Percentiles rank a stretch among this genome's conserved stretches.
Evolutionary conservation across 2,888 invertebrate species (phyloP).

Genomic region (Anorthoa munda): DNA sequence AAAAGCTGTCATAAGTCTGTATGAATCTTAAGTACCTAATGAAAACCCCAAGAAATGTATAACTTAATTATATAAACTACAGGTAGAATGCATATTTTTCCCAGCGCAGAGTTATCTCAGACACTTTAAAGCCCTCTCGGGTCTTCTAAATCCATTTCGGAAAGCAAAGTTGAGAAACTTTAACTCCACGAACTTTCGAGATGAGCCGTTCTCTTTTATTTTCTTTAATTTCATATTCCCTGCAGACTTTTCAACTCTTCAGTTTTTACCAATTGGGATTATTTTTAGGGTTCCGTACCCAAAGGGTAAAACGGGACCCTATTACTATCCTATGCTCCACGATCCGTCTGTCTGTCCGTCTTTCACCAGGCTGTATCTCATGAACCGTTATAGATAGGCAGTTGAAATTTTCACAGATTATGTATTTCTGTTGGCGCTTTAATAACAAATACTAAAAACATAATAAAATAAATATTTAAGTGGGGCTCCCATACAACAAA

Average conservation of each 20-base stretch:
- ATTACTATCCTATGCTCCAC: too few relatives aligned
- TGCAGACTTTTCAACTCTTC: slow-evolving; percentile 54
- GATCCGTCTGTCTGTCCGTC: too few relatives aligned
- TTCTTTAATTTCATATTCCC: slow-evolving; percentile 68
- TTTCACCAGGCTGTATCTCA: too few relatives aligned
- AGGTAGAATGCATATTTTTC: slow-evolving; percentile 38
- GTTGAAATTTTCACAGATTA: too few relatives aligned
- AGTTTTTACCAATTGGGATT: slow-evolving; percentile 50
- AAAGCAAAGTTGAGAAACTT: slow-evolving; percentile 66
- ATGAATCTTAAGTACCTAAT: slow-evolving; percentile 9
- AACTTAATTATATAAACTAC: slow-evolving; percentile 18
- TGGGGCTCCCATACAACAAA: too few relatives aligned
- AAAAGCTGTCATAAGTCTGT: too few relatives aligned
- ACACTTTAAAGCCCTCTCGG: slow-evolving; percentile 61
- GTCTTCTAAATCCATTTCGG: slow-evolving; percentile 64
- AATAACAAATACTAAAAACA: too few relatives aligned
- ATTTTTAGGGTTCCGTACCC: too few relatives aligned
- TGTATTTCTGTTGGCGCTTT: too few relatives aligned
- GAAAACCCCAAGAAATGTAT: neutral
- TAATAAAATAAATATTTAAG: too few relatives aligned
- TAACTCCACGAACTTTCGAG: slow-evolving; percentile 60
- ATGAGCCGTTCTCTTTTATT: slow-evolving; percentile 65
- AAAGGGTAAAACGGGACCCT: too few relatives aligned
- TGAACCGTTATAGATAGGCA: too few relatives aligned
- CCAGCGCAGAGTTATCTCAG: slow-evolving; percentile 42